Evolutionary conservation across 2,797 vertebrate genomes (phyloP).

Genomic region (Agapornis canus): DNA sequence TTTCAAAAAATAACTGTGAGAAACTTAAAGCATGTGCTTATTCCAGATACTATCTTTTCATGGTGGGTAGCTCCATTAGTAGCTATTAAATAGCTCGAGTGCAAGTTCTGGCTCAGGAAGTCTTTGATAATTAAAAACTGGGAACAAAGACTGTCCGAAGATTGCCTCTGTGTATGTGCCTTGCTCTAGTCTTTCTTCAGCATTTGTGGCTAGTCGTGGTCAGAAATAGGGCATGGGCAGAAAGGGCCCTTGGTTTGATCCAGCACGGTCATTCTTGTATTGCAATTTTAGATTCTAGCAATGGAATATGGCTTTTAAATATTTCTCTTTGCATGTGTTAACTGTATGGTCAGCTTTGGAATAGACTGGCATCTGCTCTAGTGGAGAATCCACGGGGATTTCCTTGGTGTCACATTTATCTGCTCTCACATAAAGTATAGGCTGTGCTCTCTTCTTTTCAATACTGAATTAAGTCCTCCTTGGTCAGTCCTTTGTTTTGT

Average conservation of each 20-base stretch:
- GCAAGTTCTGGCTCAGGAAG: background rate
- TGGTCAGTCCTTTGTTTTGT: background rate
- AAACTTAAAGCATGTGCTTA: background rate
- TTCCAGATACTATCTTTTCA: background rate
- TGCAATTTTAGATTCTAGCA: background rate
- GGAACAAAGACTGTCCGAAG: background rate
- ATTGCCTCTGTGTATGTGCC: background rate
- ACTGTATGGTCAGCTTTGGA: background rate
- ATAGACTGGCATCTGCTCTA: background rate
- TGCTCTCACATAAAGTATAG: background rate
- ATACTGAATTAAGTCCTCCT: background rate
- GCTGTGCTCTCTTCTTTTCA: background rate
- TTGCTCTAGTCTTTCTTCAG: background rate
- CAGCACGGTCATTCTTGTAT: background rate
- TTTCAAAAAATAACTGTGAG: background rate
- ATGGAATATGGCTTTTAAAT: background rate
- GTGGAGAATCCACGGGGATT: background rate
- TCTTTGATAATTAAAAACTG: background rate
- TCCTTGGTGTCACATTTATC: background rate
- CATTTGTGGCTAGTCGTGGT: background rate
- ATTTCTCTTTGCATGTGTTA: background rate
- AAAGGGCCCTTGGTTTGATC: background rate
- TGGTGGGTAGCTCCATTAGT: background rate
- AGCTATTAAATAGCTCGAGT: background rate
- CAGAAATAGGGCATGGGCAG: background rate